Evolutionary conservation across 2,113 vertebrate species (phyloP).

Genomic region (Nesogale talazaci): DNA sequence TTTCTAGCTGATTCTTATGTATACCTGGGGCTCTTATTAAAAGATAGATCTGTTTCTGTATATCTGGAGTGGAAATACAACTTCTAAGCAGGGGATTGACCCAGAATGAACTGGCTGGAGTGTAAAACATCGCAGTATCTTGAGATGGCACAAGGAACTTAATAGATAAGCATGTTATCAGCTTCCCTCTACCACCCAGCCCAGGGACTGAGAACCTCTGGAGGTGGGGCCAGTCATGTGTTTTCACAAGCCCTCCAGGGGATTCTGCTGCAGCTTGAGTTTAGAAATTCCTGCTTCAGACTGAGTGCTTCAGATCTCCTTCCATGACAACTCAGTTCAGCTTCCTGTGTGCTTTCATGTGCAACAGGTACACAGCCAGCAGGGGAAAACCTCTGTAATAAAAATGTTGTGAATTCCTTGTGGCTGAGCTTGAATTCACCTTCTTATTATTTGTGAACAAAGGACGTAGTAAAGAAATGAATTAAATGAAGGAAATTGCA

Average conservation of each 20-base stretch:
- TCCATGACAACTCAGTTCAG: accelerated
- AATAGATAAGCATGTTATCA: accelerated
- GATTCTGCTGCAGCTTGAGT: accelerated
- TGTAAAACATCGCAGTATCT: background rate
- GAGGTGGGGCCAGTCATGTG: accelerated
- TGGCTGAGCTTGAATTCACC: background rate
- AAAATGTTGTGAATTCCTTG: background rate
- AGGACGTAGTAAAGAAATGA: background rate
- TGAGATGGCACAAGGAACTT: background rate
- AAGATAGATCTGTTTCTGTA: background rate
- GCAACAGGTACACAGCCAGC: background rate
- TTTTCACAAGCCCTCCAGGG: background rate
- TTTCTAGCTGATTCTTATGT: too few relatives aligned
- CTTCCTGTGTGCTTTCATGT: accelerated
- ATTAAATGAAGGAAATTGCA: background rate
- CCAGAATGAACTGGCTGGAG: background rate
- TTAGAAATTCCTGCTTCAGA: background rate
- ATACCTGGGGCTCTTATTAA: background rate
- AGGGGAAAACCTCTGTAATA: accelerated
- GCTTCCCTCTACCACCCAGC: too few relatives aligned
- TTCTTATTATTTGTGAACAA: background rate
- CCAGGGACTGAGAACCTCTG: accelerated
- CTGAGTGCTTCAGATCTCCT: accelerated
- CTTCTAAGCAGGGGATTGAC: background rate
- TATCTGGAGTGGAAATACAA: background rate